Base-by-base conservation (phyloP, 92 coral and sea anemone species). In the Phenganax stokvisi region DNA sequence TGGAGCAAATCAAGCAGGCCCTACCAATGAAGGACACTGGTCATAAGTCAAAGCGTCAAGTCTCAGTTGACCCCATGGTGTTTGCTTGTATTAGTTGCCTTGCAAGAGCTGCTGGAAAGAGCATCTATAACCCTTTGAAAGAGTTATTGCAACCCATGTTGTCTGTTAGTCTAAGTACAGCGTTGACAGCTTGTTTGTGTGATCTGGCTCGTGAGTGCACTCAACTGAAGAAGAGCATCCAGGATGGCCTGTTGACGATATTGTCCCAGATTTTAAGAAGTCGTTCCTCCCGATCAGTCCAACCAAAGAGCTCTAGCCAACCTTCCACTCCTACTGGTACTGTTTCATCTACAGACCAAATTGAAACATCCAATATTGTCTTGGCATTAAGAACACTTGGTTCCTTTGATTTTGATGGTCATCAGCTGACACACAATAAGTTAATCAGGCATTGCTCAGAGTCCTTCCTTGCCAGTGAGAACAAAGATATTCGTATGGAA, bases 11-110 rank as follows among this genome's bases (percentile, higher is more conserved):
- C 31, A 91, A 89, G 72, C 90, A 82, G 9, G 87, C 92, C 11
- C 85, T 96, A 7, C 99, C 99, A 17, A 88, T 92, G 91, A 96
- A 92, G 61, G 99, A 96, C 81, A 85, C 89, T 72, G 99, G 99
- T 52, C 97, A 92, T 87, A 93, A 91, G 93, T 91, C 79, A 72
- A 90, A 61, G 15, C 68, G 31, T 8, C 80, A 89, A 52, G 92
- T 92, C 1, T 87, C 97, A 20, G 99, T 96, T 44, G 99, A 96
- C 74, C 99, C 99, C 20, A 96, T 96, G 99, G 99, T 96, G 75
- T 96, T 96, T 84, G 99, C 99, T 5, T 96, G 99, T 87, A 93
- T 96, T 29, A 97, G 97, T 15, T 90, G 90, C 89, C 90, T 96
- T 93, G 91, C 99, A 15, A 83, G 97, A 63, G 99, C 99, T 6